Evolutionary conservation across 2,888 invertebrate species (phyloP), one percentile per base, ranked within the genome.

Genomic region (Morinoia aosen): DNA sequence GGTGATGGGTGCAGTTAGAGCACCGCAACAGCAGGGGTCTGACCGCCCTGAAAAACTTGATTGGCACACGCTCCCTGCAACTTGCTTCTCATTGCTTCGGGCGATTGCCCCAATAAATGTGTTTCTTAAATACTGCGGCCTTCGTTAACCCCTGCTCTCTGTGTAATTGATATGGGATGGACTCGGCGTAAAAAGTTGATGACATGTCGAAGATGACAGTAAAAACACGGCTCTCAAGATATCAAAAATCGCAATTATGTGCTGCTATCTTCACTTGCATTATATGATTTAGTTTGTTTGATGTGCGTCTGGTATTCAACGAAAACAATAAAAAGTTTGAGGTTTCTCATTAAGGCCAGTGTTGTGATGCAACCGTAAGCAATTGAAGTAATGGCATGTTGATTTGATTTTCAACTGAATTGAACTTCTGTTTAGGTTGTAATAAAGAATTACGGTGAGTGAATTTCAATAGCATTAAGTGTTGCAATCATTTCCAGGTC

Each of bases 11-110:
- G 40, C 90, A 39, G 90, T 90, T 90, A 90, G 39, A 40, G 14
- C 19, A 39, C 90, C 90, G 90, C 90, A 90, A 90, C 19, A 40
- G 90, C 90, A 8, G 90, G 88, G 39, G 40, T 90, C 11, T 40
- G 90, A 90, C 14, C 14, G 33, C 48, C 90, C 14, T 39, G 33
- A 90, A 90, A 90, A 90, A 90, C 90, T 90, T 3, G 90, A 90
- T 90, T 90, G 90, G 90, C 90, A 90, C 90, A 90, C 90, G 14
- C 90, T 90, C 90, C 39, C 90, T 90, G 90, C 12, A 90, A 90
- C 90, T 48, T 14, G 90, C 40, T 90, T 39, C 40, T 48, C 48
- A 48, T 90, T 39, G 40, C 90, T 19, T 39, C 90, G 14, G 90
- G 90, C 40, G 39, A 39, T 90, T 48, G 48, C 12, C 90, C 90